These are phyloP conservation scores for Acholoe squamosa DNA, from an alignment of 2,888 invertebrate species.

Conservation along the genomic window DNA sequence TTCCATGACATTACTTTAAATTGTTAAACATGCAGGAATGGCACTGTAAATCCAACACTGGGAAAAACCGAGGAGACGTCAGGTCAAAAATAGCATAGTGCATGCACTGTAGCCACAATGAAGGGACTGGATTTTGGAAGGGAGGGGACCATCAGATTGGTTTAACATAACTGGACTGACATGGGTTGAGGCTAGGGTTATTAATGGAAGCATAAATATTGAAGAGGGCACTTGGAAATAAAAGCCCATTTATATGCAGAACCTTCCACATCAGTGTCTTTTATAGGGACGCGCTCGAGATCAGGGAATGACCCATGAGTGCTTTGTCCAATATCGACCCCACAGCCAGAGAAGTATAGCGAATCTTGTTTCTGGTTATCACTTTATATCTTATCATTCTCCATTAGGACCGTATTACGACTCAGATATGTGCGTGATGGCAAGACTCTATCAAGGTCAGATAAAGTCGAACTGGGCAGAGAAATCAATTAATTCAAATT, in stretches of 20 bases:
- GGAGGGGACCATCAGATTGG: background rate
- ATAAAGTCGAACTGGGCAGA: too few relatives aligned
- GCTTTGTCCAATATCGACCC: background rate
- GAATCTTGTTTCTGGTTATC: slow-evolving; percentile 8
- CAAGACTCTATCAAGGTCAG: too few relatives aligned
- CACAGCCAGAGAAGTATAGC: background rate
- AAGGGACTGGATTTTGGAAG: background rate
- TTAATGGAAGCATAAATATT: background rate
- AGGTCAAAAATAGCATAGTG: too few relatives aligned
- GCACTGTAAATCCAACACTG: too few relatives aligned
- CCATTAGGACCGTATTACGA: too few relatives aligned
- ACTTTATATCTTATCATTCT: background rate
- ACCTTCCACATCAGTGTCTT: background rate
- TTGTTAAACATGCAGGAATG: too few relatives aligned
- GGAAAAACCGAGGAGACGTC: too few relatives aligned
- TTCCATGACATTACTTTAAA: too few relatives aligned
- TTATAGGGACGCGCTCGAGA: background rate
- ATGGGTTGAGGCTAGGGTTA: background rate
- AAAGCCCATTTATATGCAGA: background rate
- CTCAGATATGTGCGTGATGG: too few relatives aligned
- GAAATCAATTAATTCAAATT: too few relatives aligned
- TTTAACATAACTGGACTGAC: background rate
- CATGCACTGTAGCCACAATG: background rate
- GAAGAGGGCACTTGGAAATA: background rate
- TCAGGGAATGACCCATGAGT: too few relatives aligned